A percentile compares a stretch with the other conserved stretches of the same genome.
Conservation (phyloP, 2,888 invertebrate genomes). For the Agrochola lychnidis region DNA sequence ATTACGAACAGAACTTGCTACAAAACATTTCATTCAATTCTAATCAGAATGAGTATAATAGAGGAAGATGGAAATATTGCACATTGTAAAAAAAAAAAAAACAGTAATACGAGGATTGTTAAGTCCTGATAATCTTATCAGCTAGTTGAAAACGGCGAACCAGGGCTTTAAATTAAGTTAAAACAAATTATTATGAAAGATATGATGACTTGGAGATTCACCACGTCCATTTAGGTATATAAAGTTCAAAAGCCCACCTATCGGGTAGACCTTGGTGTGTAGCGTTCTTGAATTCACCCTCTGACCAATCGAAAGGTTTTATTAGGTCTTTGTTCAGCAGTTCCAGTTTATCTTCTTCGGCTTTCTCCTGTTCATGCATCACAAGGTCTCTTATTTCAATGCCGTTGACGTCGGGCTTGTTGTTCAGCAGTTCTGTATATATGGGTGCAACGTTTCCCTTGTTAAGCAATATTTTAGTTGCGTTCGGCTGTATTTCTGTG, state of each 20-base stretch:
- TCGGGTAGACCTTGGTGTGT: slow-evolving; percentile 94
- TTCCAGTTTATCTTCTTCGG: slow-evolving; percentile 80
- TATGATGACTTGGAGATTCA: slow-evolving; percentile 77
- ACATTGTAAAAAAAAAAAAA: slow-evolving; percentile 33
- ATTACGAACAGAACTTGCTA: slow-evolving; percentile 45
- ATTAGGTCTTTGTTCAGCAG: slow-evolving; percentile 79
- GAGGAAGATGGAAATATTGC: slow-evolving; percentile 44
- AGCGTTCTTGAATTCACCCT: slow-evolving; percentile 90
- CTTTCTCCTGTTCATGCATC: slow-evolving; percentile 82
- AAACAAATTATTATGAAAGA: slow-evolving; percentile 67
- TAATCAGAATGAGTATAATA: slow-evolving; percentile 18
- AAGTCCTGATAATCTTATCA: slow-evolving; percentile 32
- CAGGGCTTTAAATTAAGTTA: slow-evolving; percentile 59
- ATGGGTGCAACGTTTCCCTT: slow-evolving; percentile 85
- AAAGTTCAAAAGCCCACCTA: slow-evolving; percentile 92
- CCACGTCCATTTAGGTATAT: slow-evolving; percentile 91
- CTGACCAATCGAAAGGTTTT: slow-evolving; percentile 94
- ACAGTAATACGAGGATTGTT: slow-evolving; percentile 14
- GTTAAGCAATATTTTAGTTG: slow-evolving; percentile 75
- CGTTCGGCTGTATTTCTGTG: slow-evolving; percentile 74
- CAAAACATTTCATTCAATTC: slow-evolving; percentile 37
- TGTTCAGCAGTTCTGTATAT: slow-evolving; percentile 85
- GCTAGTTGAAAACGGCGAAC: slow-evolving; percentile 59
- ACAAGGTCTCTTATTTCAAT: slow-evolving; percentile 83
- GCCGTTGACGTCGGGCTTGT: slow-evolving; percentile 81